Base-by-base conservation (phyloP, 2,113 vertebrate species). In the Thinocorus orbignyianus region DNA sequence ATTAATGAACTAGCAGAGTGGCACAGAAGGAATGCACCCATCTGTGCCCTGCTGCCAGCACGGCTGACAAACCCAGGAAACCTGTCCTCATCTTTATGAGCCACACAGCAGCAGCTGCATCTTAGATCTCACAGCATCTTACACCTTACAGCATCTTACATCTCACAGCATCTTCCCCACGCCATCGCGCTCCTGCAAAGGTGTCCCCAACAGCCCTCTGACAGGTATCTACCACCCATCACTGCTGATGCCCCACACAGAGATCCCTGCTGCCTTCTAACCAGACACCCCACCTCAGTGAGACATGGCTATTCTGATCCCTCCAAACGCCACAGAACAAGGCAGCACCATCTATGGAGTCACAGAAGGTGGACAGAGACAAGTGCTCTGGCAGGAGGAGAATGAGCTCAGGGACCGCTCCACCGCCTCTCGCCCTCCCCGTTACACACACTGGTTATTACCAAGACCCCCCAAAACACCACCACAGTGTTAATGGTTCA, bases 161-260 rank as follows among this genome's bases (percentile, higher is more conserved):
- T 1, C 26, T 2, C 49, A 31, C 14, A 25, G 39, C 57, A 28
- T 1, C 65, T 4, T 33, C 57, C 13, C 54, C 30, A 1, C 1
- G 24, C 37, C 11, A 3, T 2, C 37, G 4, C 16, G n/a, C 30
- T 10, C 22, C 30, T 16, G n/a, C 28, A 39, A 15, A 19, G 39
- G 19, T 15, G 33, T 15, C 44, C 31, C 37, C 22, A 60, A 11
- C 69, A 37, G 58, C n/a, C 42, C 58, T 12, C 13, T 18, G 28
- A 23, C 58, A 25, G 18, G 30, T 13, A 6, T 6, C n/a, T 28
- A 2, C 58, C 14, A 23, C 28, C n/a, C 46, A 42, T 7, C 33
- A 1, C 19, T n/a, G 37, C 10, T 4, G 6, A 13, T 2, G 26
- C 49, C 9, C 1, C 12, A 28, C 2, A 13, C 1, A 7, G 30